Evolutionary conservation across 2,888 invertebrate genomes (phyloP).

Genomic region (Clivina fossor): DNA sequence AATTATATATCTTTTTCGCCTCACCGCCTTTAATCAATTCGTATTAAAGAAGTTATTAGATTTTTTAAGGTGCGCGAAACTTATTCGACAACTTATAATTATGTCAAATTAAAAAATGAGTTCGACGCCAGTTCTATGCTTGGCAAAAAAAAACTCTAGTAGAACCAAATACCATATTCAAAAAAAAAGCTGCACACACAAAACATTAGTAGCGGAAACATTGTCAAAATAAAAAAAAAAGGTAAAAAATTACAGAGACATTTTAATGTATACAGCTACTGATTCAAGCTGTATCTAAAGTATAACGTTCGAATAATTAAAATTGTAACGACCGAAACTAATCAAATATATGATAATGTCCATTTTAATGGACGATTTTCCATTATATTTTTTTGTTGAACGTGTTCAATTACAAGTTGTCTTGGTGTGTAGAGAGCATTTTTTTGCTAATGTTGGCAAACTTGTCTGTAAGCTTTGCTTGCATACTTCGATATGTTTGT

Average conservation of each 20-base stretch:
- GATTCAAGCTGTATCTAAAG: constrained; percentile 13
- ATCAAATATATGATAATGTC: constrained; percentile 34
- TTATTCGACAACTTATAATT: constrained; percentile 6
- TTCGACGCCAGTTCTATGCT: background rate
- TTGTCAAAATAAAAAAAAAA: background rate
- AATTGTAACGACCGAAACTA: constrained; percentile 33
- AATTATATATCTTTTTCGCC: background rate
- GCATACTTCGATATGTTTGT: no score
- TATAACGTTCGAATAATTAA: no score
- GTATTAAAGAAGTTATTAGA: constrained; percentile 12
- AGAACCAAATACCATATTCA: background rate
- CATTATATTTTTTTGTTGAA: constrained; percentile 36
- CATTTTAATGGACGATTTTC: constrained; percentile 39
- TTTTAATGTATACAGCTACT: constrained; percentile 6
- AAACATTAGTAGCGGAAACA: background rate
- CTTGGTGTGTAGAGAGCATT: no score
- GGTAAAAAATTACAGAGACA: background rate
- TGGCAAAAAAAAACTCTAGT: background rate
- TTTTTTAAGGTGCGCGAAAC: constrained; percentile 10
- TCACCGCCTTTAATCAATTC: background rate
- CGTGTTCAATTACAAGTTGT: constrained; percentile 31
- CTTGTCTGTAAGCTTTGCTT: no score
- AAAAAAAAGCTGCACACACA: no score
- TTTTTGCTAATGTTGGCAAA: no score
- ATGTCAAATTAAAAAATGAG: constrained; percentile 5